Base-by-base conservation (phyloP, 2,888 invertebrate genomes). In the Agrotis puta region DNA sequence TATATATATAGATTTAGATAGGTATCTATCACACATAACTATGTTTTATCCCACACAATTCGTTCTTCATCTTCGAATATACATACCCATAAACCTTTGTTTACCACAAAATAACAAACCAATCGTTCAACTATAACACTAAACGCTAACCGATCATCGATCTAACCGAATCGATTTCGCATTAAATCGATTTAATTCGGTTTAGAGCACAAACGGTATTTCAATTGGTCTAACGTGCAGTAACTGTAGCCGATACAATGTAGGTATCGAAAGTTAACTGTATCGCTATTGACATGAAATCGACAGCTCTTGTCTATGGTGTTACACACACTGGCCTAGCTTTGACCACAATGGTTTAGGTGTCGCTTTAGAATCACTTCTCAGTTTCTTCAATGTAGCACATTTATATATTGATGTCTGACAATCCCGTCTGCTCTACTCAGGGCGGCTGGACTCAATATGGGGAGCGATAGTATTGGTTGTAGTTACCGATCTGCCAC, bases 121-220 rank as follows among this genome's bases (percentile, higher is more conserved):
- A 72, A 59, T 67, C 50, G 50, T 47, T 53, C 16, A 72, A 50
- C 76, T 47, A 71, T 64, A 50, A 66, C 59, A 67, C 54, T 66
- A 51, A 72, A 66, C 74, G 53, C 45, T 43, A 67, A 65, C 73
- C 70, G 81, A 58, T 64, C 66, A 71, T 53, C 50, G 81, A 53
- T 69, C 64, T 57, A 78, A 76, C 70, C 70, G 71, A 81, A 81
- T 83, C 83, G 85, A 83, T 85, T 83, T 74, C 64, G 43, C 70
- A 74, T 77, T 77, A 70, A 81, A 82, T 84, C 79, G 74, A 84
- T 79, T 84, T 68, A 62, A 58, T 76, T 83, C 76, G 79, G 71
- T 74, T 75, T 79, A 78, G 70, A 77, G 70, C 75, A 63, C 68
- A 67, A 85, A 85, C 84, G 84, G 83, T 83, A 85, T 83, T 75